Percentiles rank a stretch among this genome's conserved stretches.
These are phyloP conservation scores for Equus quagga DNA, from an alignment of 2,113 vertebrate genomes.

Conservation along the genomic window DNA sequence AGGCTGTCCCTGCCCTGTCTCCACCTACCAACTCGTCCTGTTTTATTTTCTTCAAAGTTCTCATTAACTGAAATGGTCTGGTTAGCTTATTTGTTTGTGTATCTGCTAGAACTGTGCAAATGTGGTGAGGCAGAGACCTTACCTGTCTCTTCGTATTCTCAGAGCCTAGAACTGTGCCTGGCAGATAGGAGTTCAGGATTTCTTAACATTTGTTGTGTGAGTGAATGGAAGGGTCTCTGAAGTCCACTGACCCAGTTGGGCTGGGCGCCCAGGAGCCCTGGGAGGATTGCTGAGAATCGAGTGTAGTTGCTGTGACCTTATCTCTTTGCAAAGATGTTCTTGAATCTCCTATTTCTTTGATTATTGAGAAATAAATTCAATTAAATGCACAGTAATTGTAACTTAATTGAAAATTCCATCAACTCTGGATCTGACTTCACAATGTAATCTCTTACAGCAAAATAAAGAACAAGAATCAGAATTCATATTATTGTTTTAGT, in stretches of 20 bases:
- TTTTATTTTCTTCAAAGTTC: constrained; percentile 28
- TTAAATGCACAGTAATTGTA: constrained; percentile 47
- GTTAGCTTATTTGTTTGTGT: background rate
- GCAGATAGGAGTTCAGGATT: background rate
- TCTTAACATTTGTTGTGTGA: background rate
- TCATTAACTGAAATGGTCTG: background rate
- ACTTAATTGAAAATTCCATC: constrained; percentile 67
- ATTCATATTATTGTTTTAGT: constrained; percentile 30
- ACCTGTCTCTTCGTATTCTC: background rate
- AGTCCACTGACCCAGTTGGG: background rate
- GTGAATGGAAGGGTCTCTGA: background rate
- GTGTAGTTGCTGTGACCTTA: background rate
- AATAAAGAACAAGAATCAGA: constrained; percentile 59
- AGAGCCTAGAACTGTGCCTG: background rate
- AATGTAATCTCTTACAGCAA: constrained; percentile 47
- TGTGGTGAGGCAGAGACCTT: background rate
- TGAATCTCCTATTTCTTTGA: constrained; percentile 48
- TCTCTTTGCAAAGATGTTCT: background rate
- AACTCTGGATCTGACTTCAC: constrained; percentile 40
- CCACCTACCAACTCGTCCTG: background rate
- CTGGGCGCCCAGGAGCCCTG: background rate
- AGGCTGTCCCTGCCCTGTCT: background rate
- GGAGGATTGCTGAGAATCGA: background rate
- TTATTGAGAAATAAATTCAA: constrained; percentile 63
- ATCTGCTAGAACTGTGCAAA: background rate